Conservation (phyloP, 2,113 vertebrate genomes). For the Anser brachyrhynchus region DNA sequence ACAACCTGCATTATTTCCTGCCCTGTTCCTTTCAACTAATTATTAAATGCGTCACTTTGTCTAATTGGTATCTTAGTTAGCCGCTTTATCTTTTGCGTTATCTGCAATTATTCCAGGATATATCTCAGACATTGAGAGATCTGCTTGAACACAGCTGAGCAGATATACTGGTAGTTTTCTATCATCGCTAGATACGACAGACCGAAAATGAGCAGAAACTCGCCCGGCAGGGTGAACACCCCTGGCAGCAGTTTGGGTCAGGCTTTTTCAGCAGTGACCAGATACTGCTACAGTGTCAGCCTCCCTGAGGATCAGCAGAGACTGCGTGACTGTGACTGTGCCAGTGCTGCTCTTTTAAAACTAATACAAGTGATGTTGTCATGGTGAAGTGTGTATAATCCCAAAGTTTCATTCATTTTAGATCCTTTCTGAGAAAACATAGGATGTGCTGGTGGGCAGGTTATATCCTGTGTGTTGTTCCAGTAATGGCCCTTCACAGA, state of each 20-base stretch:
- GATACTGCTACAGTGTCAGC: not conserved
- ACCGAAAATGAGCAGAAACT: not conserved
- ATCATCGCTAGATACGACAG: not conserved
- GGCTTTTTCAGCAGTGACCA: not conserved
- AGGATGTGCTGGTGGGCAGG: not conserved
- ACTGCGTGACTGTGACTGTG: not conserved
- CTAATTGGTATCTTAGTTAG: not conserved
- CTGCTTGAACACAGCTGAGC: not conserved
- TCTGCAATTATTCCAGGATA: not conserved
- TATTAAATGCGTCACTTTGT: not conserved
- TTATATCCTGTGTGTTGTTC: not conserved
- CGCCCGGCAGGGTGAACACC: rapidly evolving
- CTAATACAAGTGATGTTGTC: not conserved
- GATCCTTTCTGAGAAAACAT: not conserved
- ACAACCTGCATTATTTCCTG: not conserved
- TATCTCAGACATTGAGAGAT: not conserved
- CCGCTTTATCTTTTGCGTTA: not conserved
- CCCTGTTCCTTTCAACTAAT: not conserved
- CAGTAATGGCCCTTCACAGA: not conserved
- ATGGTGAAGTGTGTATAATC: not conserved
- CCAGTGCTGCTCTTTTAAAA: not conserved
- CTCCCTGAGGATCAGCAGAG: not conserved
- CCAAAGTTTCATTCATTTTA: not conserved
- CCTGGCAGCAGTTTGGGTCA: not conserved
- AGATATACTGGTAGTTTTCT: not conserved